Evolutionary conservation across 2,113 vertebrate species (phyloP).

Genomic region (Herpetotheres cachinnans): DNA sequence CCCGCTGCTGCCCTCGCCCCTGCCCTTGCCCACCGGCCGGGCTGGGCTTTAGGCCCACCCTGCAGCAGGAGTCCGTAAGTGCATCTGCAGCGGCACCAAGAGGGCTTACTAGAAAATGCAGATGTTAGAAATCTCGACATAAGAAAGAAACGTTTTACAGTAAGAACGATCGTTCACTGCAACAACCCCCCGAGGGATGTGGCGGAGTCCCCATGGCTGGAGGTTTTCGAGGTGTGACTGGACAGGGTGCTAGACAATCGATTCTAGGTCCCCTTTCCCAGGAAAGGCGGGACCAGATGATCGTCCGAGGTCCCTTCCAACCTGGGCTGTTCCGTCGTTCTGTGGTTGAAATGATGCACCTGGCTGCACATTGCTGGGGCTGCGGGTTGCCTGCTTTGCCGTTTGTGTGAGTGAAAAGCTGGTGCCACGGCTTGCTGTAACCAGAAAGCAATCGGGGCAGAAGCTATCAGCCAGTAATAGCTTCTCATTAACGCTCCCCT

Average conservation of each 20-base stretch:
- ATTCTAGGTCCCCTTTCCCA: not conserved
- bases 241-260: not conserved
- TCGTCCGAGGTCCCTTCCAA: not conserved
- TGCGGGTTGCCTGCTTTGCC: not conserved
- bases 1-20: not conserved
- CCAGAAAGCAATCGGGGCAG: not conserved
- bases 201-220: too few relatives aligned
- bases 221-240: not conserved
- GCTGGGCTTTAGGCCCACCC: not conserved
- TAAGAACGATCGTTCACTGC: not conserved
- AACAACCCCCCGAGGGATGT: fast-evolving
- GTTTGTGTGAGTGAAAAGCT: not conserved
- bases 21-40: not conserved
- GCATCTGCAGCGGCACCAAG: not conserved
- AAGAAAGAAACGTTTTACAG: not conserved
- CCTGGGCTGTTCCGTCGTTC: not conserved
- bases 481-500: not conserved
- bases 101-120: not conserved
- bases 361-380: fast-evolving
- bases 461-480: not conserved
- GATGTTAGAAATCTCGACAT: not conserved
- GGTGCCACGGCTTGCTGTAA: not conserved
- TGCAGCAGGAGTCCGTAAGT: not conserved
- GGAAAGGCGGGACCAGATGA: not conserved
- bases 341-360: not conserved